phyloP scores from a whole-genome alignment of 2,113 vertebrate genomes.

The Poecile atricapillus region DNA sequence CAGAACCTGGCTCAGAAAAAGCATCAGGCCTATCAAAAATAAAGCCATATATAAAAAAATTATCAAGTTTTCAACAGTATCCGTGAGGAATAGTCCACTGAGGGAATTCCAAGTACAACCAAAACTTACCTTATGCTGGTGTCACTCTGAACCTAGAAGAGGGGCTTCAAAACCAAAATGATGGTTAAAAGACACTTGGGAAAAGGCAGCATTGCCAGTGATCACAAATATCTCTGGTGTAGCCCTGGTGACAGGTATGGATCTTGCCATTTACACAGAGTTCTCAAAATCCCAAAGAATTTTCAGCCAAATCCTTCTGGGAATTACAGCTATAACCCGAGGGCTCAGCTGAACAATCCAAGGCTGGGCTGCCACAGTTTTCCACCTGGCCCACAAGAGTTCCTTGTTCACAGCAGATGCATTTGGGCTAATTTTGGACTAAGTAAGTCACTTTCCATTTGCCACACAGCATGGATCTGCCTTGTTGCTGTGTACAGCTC shows the following conservation, averaged over 20 bases:
- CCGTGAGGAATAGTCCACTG: neutral
- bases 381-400: neutral
- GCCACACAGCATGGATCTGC: neutral
- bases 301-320: neutral
- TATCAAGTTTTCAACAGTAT: neutral
- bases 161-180: neutral
- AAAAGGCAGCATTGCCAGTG: neutral
- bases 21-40: neutral
- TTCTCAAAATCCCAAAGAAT: neutral
- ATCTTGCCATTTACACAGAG: neutral
- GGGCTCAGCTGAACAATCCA: neutral
- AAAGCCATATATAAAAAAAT: neutral
- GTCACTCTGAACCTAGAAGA: neutral
- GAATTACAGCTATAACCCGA: fast-evolving
- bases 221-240: neutral
- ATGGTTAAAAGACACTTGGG: neutral
- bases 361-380: neutral
- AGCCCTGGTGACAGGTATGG: neutral
- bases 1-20: neutral
- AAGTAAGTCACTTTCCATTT: neutral
- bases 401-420: neutral
- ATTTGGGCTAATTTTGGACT: neutral
- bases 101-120: neutral
- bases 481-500: fast-evolving
- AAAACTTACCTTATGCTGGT: neutral